These are phyloP conservation scores for Neosilurus mollespiculum DNA, from an alignment of 2,797 vertebrate genomes.

Conservation along the genomic window DNA sequence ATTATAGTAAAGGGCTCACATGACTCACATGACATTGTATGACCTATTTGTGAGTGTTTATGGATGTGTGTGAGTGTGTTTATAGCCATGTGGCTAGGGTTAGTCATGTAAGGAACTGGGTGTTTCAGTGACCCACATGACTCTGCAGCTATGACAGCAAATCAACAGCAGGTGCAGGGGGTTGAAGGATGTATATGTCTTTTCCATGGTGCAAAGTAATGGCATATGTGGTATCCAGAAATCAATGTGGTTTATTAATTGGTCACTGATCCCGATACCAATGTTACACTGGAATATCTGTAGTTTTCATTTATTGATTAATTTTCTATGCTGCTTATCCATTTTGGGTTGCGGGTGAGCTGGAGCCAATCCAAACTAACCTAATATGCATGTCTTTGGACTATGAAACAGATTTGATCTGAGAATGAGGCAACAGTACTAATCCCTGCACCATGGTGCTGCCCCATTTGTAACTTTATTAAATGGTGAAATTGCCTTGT, in stretches of 20 bases:
- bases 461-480: background rate
- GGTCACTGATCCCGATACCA: background rate
- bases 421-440: no score
- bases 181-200: background rate
- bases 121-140: constrained; percentile 44
- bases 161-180: constrained; percentile 3
- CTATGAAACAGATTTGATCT: no score
- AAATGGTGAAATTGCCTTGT: background rate
- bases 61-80: constrained; percentile 9
- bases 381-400: no score
- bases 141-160: background rate
- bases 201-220: background rate
- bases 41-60: constrained; percentile 48
- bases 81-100: constrained; percentile 46
- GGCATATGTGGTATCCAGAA: background rate
- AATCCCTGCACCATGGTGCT: no score
- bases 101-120: constrained; percentile 31
- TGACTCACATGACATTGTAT: constrained; percentile 42
- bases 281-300: background rate
- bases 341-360: no score
- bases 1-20: constrained; percentile 3
- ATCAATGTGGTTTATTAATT: background rate
- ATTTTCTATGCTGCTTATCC: no score
- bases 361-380: no score
- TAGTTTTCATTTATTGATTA: no score